Evolutionary conservation across 2,888 invertebrate genomes (phyloP).

Genomic region (Anthrax anthrax): DNA sequence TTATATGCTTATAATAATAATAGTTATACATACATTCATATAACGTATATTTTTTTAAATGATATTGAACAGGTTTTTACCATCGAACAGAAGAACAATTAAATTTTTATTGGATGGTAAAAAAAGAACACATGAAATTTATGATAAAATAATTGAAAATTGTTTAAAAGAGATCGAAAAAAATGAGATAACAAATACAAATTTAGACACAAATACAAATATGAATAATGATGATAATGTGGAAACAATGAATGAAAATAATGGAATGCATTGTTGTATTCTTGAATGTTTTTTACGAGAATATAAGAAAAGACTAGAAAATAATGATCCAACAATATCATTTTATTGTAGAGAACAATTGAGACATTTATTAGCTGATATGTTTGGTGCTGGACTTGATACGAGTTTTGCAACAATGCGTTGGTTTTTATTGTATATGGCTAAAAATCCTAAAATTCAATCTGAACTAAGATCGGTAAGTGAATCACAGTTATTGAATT

Average conservation of each 20-base stretch:
- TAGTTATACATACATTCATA: no score
- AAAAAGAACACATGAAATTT: constrained; percentile 54
- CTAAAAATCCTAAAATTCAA: constrained; percentile 48
- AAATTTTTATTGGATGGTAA: constrained; percentile 53
- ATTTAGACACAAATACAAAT: not conserved
- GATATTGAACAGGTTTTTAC: constrained; percentile 22
- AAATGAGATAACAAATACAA: no score
- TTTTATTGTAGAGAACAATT: constrained; percentile 54
- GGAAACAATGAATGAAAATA: constrained; percentile 3
- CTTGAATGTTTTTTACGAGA: constrained; percentile 51
- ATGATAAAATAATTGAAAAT: constrained; percentile 49
- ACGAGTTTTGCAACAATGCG: constrained; percentile 65
- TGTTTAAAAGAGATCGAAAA: constrained; percentile 26
- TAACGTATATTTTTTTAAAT: not conserved
- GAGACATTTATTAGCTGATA: constrained; percentile 60
- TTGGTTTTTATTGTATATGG: constrained; percentile 71
- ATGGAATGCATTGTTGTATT: constrained; percentile 38
- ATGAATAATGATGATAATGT: constrained; percentile 2
- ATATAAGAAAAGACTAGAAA: constrained; percentile 37
- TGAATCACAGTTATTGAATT: no score
- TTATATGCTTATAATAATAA: no score
- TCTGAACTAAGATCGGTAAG: constrained; percentile 25
- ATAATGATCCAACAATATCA: constrained; percentile 32
- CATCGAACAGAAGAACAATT: constrained; percentile 48
- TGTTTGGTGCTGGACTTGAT: constrained; percentile 77